A percentile compares a stretch with the other conserved stretches of the same genome.
phyloP scores from a whole-genome alignment of 1,140 invertebrate genomes.

The Diorhabda elongata region DNA sequence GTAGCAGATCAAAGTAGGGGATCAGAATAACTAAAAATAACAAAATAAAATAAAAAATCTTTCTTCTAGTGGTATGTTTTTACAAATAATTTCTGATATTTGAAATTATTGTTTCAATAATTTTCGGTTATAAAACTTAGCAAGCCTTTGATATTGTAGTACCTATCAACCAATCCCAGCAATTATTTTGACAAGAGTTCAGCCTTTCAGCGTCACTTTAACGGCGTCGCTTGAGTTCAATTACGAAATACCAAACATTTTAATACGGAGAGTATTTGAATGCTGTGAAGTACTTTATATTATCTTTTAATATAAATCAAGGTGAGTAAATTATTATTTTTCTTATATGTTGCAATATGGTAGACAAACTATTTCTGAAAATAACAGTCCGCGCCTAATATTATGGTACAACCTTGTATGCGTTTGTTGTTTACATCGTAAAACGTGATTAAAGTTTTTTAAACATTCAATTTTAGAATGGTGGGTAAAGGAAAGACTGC shows the following conservation, averaged over 20 bases:
- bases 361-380: background rate
- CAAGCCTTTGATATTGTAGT: too few species aligned
- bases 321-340: background rate
- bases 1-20: too few species aligned
- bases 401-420: background rate
- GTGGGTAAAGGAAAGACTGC: constrained; percentile 13
- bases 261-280: too few species aligned
- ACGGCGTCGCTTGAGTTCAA: constrained; percentile 9
- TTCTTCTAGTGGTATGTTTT: too few species aligned
- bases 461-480: background rate
- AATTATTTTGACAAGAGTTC: background rate
- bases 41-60: too few species aligned
- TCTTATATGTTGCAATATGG: background rate
- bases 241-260: too few species aligned
- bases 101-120: too few species aligned
- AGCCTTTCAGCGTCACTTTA: constrained; percentile 1
- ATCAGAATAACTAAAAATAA: too few species aligned
- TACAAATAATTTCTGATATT: too few species aligned
- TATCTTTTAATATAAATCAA: too few species aligned
- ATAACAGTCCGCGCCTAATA: background rate
- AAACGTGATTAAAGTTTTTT: background rate
- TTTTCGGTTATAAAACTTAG: too few species aligned
- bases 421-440: background rate
- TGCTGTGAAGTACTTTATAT: too few species aligned
- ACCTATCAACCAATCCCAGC: background rate